A percentile compares a stretch with the other conserved stretches of the same genome.
Conservation (phyloP, 2,888 invertebrate genomes). For the Panzeria rudis region DNA sequence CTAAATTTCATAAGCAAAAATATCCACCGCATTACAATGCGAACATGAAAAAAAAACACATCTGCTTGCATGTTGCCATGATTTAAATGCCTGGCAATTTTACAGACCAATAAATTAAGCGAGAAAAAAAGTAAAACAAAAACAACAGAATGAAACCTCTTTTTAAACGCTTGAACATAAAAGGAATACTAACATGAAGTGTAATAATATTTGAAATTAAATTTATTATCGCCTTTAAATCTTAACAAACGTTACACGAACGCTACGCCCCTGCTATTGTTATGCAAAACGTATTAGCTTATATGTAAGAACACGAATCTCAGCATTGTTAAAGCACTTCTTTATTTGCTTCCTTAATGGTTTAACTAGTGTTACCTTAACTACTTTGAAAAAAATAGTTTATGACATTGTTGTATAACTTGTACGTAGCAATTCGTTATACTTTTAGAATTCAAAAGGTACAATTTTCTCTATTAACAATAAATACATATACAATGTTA, state of each 20-base stretch:
- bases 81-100: slow-evolving; percentile 35
- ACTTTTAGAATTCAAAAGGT: not conserved
- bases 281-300: slow-evolving; percentile 32
- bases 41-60: slow-evolving; percentile 1
- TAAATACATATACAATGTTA: too few relatives aligned
- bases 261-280: slow-evolving; percentile 47
- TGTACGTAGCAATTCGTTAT: slow-evolving; percentile 25
- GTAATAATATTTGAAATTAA: slow-evolving; percentile 47
- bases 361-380: slow-evolving; percentile 42
- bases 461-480: not conserved
- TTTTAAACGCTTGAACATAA: slow-evolving; percentile 19
- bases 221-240: slow-evolving; percentile 64
- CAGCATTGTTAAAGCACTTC: slow-evolving; percentile 13
- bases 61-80: slow-evolving; percentile 40
- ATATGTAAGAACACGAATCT: slow-evolving; percentile 30
- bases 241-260: slow-evolving; percentile 35
- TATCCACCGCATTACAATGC: not conserved
- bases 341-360: slow-evolving; percentile 40
- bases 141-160: not conserved
- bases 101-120: slow-evolving; percentile 57
- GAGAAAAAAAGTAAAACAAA: slow-evolving; percentile 8
- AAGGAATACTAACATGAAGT: slow-evolving; percentile 7
- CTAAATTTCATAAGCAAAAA: not conserved
- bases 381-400: slow-evolving; percentile 37
- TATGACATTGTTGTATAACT: slow-evolving; percentile 31